phyloP scores from a whole-genome alignment of 2,797 vertebrate genomes.

The Ara ararauna region DNA sequence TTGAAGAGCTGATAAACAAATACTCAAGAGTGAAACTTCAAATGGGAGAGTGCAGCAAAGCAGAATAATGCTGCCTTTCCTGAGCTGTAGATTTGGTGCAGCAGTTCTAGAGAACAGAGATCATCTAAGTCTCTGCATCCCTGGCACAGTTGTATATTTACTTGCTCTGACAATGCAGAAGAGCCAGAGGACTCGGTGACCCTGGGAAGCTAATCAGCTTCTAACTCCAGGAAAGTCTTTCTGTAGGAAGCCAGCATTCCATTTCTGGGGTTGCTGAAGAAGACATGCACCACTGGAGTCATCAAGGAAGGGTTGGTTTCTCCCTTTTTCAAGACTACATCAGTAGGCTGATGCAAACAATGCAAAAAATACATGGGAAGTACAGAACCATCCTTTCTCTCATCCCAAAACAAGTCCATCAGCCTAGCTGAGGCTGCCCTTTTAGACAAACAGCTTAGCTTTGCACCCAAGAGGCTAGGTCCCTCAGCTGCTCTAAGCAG shows the following conservation, averaged over 20 bases:
- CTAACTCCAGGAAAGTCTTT: neutral
- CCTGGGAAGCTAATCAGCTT: neutral
- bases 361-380: neutral
- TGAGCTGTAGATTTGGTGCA: neutral
- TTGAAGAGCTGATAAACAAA: constrained; percentile 44
- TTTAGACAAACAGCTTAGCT: constrained; percentile 5
- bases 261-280: neutral
- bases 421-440: neutral
- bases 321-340: neutral
- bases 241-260: neutral
- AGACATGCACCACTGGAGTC: neutral
- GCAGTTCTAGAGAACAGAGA: neutral
- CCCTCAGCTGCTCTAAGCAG: neutral
- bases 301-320: neutral
- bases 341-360: neutral
- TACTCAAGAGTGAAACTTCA: neutral
- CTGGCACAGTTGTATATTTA: neutral
- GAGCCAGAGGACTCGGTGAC: neutral
- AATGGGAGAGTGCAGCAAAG: neutral
- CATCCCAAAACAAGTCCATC: neutral
- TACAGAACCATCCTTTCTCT: neutral
- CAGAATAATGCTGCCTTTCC: neutral
- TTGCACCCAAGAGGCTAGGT: neutral
- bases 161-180: neutral
- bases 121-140: neutral